Conservation (phyloP, 2,113 vertebrate species). For the Jacana jacana region DNA sequence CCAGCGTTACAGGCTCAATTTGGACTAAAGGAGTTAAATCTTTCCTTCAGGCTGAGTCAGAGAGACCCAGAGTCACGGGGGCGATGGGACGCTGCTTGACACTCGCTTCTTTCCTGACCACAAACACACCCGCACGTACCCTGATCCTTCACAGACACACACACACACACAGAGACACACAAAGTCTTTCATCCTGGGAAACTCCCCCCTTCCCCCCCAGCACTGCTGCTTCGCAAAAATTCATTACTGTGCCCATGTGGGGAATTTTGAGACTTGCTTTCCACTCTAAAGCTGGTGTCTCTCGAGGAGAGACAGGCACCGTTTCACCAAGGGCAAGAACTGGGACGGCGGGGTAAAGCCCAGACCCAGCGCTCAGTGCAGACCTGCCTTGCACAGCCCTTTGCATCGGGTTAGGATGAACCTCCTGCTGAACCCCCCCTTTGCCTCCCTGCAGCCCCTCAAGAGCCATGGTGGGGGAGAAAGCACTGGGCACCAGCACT, state of each 20-base stretch:
- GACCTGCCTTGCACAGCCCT: not conserved
- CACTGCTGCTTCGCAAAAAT: not conserved
- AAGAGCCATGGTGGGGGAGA: not conserved
- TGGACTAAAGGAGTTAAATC: not conserved
- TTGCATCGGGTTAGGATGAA: fast-evolving
- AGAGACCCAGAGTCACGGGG: not conserved
- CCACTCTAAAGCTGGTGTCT: not conserved
- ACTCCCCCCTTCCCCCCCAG: not conserved
- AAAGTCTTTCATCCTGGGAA: not conserved
- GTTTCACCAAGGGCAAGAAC: fast-evolving
- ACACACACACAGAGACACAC: not conserved
- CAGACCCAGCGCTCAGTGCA: fast-evolving
- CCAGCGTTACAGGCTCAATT: not conserved
- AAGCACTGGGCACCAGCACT: not conserved
- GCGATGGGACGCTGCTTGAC: not conserved
- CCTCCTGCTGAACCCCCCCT: fast-evolving
- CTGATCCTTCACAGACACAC: not conserved
- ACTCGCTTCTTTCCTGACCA: not conserved
- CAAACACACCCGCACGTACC: slow-evolving; percentile 12
- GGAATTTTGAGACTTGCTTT: not conserved
- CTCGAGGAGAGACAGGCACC: fast-evolving
- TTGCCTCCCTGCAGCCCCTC: not conserved
- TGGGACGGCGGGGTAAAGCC: fast-evolving
- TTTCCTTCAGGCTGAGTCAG: slow-evolving; percentile 9
- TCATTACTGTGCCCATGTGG: not conserved